phyloP scores from a whole-genome alignment of 2,113 vertebrate genomes.

The Sapajus apella region DNA sequence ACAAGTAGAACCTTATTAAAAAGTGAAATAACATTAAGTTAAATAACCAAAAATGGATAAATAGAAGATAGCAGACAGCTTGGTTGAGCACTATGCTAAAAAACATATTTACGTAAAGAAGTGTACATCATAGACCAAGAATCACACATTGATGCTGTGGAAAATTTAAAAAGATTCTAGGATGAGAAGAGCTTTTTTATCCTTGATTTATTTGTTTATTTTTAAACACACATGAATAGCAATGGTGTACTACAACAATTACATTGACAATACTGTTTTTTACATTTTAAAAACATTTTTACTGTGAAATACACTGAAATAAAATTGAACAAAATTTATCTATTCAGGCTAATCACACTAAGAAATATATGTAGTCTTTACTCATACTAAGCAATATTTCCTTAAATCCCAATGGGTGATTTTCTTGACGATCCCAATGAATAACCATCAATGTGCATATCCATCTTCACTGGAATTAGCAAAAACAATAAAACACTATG shows the following conservation, averaged over 20 bases:
- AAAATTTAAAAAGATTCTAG: neutral
- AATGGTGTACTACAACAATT: neutral
- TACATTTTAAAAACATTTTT: neutral
- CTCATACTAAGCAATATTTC: neutral
- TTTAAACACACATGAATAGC: neutral
- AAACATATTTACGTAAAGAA: neutral
- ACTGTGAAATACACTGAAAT: neutral
- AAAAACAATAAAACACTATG: neutral
- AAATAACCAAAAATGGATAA: neutral
- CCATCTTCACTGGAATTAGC: neutral
- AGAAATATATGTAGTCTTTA: too few species aligned
- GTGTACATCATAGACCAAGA: neutral
- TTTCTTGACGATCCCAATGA: neutral
- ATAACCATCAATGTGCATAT: neutral
- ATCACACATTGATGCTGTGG: neutral
- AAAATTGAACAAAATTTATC: neutral
- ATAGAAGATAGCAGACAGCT: neutral
- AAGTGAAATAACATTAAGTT: neutral
- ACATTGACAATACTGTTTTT: neutral
- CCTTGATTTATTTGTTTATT: too few species aligned
- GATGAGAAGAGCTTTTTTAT: neutral
- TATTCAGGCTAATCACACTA: neutral
- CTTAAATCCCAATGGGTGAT: neutral
- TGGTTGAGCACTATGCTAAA: neutral
- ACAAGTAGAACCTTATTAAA: neutral